Evolutionary conservation across 1,140 invertebrate genomes (phyloP).

Genomic region (Papilio xuthus): DNA sequence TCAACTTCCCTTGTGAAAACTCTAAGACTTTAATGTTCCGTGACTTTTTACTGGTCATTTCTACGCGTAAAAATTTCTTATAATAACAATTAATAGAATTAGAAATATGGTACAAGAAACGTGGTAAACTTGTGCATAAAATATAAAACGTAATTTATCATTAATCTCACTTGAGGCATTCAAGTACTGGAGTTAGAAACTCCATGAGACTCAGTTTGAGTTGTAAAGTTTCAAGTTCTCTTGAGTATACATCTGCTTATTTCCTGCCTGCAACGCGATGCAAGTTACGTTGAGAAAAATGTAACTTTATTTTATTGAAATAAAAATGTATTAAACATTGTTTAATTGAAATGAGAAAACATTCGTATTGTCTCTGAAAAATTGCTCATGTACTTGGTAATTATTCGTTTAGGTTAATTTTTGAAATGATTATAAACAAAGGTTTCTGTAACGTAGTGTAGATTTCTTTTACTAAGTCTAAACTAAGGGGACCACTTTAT

Average conservation of each 20-base stretch:
- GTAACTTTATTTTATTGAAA: too few species aligned
- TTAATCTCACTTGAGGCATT: neutral
- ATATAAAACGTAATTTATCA: too few species aligned
- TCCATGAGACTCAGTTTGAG: neutral
- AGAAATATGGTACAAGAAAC: too few species aligned
- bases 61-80: neutral
- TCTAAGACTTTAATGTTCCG: neutral
- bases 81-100: neutral
- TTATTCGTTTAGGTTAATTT: too few species aligned
- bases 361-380: too few species aligned
- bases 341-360: too few species aligned
- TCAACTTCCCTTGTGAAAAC: neutral
- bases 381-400: too few species aligned
- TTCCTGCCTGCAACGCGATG: neutral
- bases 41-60: neutral
- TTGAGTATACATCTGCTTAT: neutral
- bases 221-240: neutral
- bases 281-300: neutral
- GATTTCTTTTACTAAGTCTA: too few species aligned
- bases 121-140: neutral
- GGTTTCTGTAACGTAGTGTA: too few species aligned
- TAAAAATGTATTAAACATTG: too few species aligned
- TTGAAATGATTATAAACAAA: too few species aligned
- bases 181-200: neutral
- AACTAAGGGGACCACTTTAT: too few species aligned